Evolutionary conservation across 2,113 vertebrate species (phyloP).

Genomic region (Lynx canadensis): DNA sequence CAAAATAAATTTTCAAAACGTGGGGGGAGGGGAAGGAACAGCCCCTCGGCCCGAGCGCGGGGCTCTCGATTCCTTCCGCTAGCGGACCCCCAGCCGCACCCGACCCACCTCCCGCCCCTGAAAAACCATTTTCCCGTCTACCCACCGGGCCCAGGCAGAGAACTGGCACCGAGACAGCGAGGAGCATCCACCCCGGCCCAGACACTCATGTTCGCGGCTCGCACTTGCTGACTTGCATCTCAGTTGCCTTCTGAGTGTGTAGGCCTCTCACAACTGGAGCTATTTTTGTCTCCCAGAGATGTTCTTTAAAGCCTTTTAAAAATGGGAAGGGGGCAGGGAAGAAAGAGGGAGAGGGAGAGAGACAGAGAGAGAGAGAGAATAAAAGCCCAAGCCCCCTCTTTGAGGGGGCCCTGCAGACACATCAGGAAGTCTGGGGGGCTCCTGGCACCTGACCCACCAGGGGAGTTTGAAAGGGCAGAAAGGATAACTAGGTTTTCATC

Average conservation of each 20-base stretch:
- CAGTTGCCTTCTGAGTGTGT: conserved; percentile 58
- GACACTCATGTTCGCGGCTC: conserved; percentile 50
- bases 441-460: neutral
- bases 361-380: neutral
- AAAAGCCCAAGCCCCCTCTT: neutral
- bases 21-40: neutral
- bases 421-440: neutral
- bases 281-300: conserved; percentile 40
- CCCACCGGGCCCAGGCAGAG: conserved; percentile 67
- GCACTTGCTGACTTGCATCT: conserved; percentile 65
- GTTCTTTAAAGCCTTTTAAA: conserved; percentile 69
- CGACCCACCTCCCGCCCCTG: conserved; percentile 44
- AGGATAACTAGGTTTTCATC: neutral
- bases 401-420: neutral
- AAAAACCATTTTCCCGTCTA: conserved; percentile 63
- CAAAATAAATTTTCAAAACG: conserved; percentile 53
- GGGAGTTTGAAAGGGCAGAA: neutral
- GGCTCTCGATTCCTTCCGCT: neutral
- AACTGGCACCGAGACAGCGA: conserved; percentile 4
- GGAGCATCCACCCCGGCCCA: conserved; percentile 53
- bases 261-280: conserved; percentile 76
- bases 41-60: neutral
- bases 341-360: neutral
- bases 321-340: conserved; percentile 53
- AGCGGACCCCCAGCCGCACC: conserved; percentile 23